Evolutionary conservation across 1,140 invertebrate species (phyloP), one percentile per base, ranked within the genome.

Genomic region (Zaprionus camerounensis): DNA sequence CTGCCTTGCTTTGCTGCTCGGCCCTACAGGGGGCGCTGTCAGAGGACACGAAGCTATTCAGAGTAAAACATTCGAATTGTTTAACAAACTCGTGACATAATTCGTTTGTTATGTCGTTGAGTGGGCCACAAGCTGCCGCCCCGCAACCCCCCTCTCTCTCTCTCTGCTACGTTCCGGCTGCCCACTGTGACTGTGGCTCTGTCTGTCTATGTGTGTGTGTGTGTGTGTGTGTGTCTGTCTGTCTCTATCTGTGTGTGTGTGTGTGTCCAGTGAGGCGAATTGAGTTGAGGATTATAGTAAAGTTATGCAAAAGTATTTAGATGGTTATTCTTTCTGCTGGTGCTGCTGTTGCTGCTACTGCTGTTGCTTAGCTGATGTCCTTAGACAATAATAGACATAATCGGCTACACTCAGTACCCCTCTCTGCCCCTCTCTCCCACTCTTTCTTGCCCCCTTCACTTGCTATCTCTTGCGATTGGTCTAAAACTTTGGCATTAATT

Each of bases 21-120:
- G 53, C 53, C 26, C 53, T 22, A 56, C 53, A 56, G 55, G 63
- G 31, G 26, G 12, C 26, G 41, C 15, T 38, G 59, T 59, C 46
- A 5, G 17, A 51, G 34, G 9, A 17, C 31, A n/a, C 17, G 36
- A 56, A 26, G 38, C 41, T 44, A 46, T 64, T 22, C 44, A 66
- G 68, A 76, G 76, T 56, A 78, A 78, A 78, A 65, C 76, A 74
- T 78, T 74, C 71, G 71, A 74, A 78, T 78, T 75, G 76, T 78
- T 78, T 78, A 78, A 78, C 57, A 58, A 86, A 76, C 72, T 86
- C 82, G 70, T 73, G 84, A 61, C 75, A 81, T 76, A 88, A 81
- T 80, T 81, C 75, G 71, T 69, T 66, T 69, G 82, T 57, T 46
- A 69, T 61, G 74, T 81, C 65, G 62, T 75, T 75, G 67, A 73